phyloP scores from a whole-genome alignment of 2,888 invertebrate genomes.

The Sisyra terminalis region DNA sequence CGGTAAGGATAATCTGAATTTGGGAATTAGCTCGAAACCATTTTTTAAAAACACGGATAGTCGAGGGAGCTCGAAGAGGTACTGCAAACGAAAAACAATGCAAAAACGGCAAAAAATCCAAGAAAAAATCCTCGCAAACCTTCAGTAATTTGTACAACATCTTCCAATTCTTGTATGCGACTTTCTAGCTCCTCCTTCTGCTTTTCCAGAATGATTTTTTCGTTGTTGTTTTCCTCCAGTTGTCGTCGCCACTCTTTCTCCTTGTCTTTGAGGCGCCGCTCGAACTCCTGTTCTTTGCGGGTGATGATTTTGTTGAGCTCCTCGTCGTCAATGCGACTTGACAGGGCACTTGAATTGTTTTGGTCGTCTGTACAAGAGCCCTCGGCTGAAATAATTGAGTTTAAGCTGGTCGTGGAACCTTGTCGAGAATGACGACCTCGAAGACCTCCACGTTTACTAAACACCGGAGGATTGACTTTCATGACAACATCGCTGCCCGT shows the following conservation, averaged over 20 bases:
- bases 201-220: slow-evolving; percentile 31
- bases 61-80: no score
- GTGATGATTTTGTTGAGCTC: slow-evolving; percentile 27
- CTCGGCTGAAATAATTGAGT: slow-evolving; percentile 26
- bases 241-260: slow-evolving; percentile 51
- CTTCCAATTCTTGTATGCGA: slow-evolving; percentile 35
- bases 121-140: slow-evolving; percentile 26
- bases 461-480: slow-evolving; percentile 28
- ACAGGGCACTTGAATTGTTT: slow-evolving; percentile 28
- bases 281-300: slow-evolving; percentile 41
- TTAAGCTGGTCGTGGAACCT: slow-evolving; percentile 29
- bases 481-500: slow-evolving; percentile 61
- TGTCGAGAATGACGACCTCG: slow-evolving; percentile 27
- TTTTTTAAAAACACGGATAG: neutral
- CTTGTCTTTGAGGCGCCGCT: slow-evolving; percentile 41
- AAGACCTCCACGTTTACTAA: slow-evolving; percentile 31
- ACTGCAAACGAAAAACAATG: slow-evolving; percentile 6
- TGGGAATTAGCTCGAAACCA: neutral
- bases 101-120: neutral
- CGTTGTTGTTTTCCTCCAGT: slow-evolving; percentile 39
- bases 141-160: slow-evolving; percentile 50
- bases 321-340: slow-evolving; percentile 29
- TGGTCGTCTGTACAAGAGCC: slow-evolving; percentile 30
- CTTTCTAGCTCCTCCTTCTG: slow-evolving; percentile 38
- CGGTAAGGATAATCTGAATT: neutral